phyloP scores from a whole-genome alignment of 1,140 invertebrate genomes.

The Popillia japonica region DNA sequence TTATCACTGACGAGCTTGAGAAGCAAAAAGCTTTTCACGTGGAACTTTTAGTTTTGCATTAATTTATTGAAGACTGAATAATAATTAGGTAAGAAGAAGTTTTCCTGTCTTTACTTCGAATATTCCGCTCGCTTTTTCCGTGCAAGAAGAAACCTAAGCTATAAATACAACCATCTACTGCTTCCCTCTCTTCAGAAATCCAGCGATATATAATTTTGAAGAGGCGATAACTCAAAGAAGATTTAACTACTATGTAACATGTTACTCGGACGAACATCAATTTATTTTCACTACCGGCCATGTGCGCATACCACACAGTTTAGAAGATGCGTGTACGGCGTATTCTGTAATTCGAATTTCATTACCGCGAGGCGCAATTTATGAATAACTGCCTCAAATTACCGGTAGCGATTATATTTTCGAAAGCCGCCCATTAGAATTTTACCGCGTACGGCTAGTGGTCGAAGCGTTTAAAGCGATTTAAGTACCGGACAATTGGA shows the following conservation, averaged over 20 bases:
- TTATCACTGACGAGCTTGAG: too few relatives aligned
- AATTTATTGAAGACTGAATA: too few relatives aligned
- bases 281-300: neutral
- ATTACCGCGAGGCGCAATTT: constrained; percentile 13
- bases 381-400: constrained; percentile 24
- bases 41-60: too few relatives aligned
- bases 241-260: constrained; percentile 14
- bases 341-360: constrained; percentile 22
- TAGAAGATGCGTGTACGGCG: neutral
- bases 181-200: neutral
- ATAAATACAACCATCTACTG: too few relatives aligned
- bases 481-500: constrained; percentile 17
- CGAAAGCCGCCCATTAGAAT: neutral
- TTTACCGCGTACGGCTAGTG: neutral
- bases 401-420: constrained; percentile 28
- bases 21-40: too few relatives aligned
- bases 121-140: too few relatives aligned
- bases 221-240: constrained; percentile 14
- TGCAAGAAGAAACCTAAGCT: too few relatives aligned
- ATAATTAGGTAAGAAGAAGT: too few relatives aligned
- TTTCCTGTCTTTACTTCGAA: too few relatives aligned
- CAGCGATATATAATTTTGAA: neutral
- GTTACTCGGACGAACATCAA: neutral
- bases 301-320: neutral
- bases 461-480: neutral